Evolutionary conservation across 2,113 vertebrate species (phyloP).

Genomic region (Hystrix cristata): DNA sequence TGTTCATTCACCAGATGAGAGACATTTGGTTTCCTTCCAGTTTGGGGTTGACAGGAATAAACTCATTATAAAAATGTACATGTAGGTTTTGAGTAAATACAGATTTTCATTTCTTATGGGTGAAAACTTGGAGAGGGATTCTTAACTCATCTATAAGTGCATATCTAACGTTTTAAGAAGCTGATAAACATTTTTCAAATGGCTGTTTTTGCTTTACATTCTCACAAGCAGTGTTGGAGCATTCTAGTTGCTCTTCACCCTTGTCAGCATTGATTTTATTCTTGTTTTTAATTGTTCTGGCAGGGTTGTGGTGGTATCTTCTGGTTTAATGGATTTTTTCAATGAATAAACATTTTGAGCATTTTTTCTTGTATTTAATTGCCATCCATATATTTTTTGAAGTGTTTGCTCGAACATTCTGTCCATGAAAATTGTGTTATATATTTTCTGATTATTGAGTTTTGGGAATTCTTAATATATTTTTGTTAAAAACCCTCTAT

Average conservation of each 20-base stretch:
- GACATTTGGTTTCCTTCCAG: background rate
- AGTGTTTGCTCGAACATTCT: background rate
- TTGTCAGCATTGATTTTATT: background rate
- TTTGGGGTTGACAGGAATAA: background rate
- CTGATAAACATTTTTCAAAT: background rate
- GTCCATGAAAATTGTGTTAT: background rate
- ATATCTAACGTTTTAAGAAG: background rate
- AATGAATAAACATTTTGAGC: background rate
- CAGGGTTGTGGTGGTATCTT: background rate
- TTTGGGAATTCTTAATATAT: background rate
- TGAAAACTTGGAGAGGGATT: background rate
- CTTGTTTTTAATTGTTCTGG: background rate
- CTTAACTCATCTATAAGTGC: background rate
- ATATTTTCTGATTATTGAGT: slow-evolving; percentile 6
- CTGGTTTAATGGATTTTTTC: background rate
- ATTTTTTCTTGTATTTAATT: slow-evolving; percentile 7
- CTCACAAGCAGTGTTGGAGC: background rate
- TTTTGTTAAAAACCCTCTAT: background rate
- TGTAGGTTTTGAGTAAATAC: background rate
- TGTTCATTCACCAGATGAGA: background rate
- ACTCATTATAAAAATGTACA: background rate
- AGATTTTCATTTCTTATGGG: slow-evolving; percentile 9
- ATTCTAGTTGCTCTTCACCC: background rate
- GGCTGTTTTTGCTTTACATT: background rate
- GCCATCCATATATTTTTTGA: background rate